Conservation (phyloP, 1,140 invertebrate species). For the Panonychus citri region DNA sequence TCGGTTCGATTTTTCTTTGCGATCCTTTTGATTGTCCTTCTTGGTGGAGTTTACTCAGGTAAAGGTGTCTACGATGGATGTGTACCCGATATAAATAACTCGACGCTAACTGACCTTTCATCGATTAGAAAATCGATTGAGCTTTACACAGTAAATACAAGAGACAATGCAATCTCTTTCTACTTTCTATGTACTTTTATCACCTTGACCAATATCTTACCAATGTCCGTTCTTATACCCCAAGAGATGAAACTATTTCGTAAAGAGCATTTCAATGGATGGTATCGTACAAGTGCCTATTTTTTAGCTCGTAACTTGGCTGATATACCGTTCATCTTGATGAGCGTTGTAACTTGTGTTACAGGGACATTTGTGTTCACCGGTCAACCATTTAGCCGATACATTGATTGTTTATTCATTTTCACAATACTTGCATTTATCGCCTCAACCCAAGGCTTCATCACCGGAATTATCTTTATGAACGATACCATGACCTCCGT, state of each 20-base stretch:
- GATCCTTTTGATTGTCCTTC: not conserved
- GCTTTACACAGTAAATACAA: not conserved
- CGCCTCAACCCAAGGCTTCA: conserved; percentile 1
- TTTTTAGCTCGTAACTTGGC: not conserved
- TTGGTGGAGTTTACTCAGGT: not conserved
- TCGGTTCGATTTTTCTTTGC: not conserved
- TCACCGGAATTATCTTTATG: conserved; percentile 2
- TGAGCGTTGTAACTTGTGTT: not conserved
- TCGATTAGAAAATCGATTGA: not conserved
- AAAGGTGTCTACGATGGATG: not conserved
- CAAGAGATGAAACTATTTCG: conserved; percentile 18
- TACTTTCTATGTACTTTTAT: not conserved
- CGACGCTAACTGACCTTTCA: not conserved
- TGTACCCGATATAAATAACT: not conserved
- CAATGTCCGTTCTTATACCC: not conserved
- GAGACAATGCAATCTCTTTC: not conserved
- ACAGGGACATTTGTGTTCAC: not conserved
- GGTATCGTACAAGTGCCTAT: not conserved
- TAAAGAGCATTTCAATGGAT: conserved; percentile 75
- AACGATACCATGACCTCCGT: not conserved
- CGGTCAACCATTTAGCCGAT: conserved; percentile 17
- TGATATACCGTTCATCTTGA: conserved; percentile 1
- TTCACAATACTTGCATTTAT: not conserved
- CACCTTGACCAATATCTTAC: not conserved
- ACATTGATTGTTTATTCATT: not conserved